These are phyloP conservation scores for Equus przewalskii DNA, from an alignment of 2,113 vertebrate genomes.

Conservation along the genomic window DNA sequence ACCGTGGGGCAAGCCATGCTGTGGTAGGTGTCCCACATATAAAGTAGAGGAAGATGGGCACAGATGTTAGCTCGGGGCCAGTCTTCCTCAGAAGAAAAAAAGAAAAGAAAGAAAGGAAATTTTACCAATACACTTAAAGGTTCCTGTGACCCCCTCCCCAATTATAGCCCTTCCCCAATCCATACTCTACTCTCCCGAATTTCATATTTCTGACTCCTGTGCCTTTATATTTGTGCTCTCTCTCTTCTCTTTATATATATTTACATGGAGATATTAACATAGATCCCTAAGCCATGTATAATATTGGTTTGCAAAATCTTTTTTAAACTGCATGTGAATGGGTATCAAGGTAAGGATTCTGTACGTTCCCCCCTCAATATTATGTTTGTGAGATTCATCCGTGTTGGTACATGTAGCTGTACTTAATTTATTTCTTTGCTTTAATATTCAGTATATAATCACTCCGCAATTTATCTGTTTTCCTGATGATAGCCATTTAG, in stretches of 20 bases:
- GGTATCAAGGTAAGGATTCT: background rate
- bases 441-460: background rate
- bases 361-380: background rate
- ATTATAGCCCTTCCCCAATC: background rate
- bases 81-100: background rate
- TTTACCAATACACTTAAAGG: background rate
- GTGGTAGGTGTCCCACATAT: no score
- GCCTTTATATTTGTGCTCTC: background rate
- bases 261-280: background rate
- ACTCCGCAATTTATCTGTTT: background rate
- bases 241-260: background rate
- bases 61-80: no score
- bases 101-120: background rate
- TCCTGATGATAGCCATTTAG: background rate
- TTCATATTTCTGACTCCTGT: background rate
- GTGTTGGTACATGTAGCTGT: background rate
- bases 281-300: background rate
- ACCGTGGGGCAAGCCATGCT: no score
- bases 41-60: no score
- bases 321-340: background rate
- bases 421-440: background rate
- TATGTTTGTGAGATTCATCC: background rate
- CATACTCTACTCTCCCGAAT: background rate
- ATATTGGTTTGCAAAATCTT: background rate
- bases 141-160: background rate